Conservation (phyloP, 2,888 invertebrate genomes). For the Julus scandinavius region DNA sequence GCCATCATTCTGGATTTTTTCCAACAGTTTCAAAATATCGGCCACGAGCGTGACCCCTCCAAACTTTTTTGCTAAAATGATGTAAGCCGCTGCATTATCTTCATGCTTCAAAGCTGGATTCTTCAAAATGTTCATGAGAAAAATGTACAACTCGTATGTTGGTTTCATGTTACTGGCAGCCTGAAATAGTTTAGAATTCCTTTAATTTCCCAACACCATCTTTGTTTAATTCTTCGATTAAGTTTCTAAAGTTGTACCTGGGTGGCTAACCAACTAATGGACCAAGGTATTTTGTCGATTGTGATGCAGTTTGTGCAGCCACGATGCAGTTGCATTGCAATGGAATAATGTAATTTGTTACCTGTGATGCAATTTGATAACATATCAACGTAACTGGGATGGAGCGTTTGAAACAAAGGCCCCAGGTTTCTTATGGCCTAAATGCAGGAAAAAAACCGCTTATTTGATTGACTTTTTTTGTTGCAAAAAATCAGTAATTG, state of each 20-base stretch:
- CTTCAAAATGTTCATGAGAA: neutral
- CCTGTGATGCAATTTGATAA: neutral
- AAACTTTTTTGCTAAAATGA: neutral
- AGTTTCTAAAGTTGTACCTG: neutral
- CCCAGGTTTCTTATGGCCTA: conserved; percentile 2
- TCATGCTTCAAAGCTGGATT: neutral
- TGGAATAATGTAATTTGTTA: neutral
- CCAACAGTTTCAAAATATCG: neutral
- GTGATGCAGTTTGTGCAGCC: neutral
- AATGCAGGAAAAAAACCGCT: neutral
- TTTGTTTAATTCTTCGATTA: neutral
- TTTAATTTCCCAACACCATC: neutral
- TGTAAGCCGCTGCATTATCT: conserved; percentile 20
- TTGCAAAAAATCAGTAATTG: neutral
- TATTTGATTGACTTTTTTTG: neutral
- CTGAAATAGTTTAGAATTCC: neutral
- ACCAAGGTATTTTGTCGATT: neutral
- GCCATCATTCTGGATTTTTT: neutral
- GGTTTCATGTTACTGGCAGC: neutral
- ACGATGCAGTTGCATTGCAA: no score
- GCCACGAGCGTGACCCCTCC: neutral
- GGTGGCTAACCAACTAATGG: neutral
- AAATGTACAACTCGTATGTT: neutral
- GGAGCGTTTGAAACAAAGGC: neutral
- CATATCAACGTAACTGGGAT: neutral